These are phyloP conservation scores for Drosophila colorata DNA, from an alignment of 2,888 invertebrate species.

Conservation along the genomic window DNA sequence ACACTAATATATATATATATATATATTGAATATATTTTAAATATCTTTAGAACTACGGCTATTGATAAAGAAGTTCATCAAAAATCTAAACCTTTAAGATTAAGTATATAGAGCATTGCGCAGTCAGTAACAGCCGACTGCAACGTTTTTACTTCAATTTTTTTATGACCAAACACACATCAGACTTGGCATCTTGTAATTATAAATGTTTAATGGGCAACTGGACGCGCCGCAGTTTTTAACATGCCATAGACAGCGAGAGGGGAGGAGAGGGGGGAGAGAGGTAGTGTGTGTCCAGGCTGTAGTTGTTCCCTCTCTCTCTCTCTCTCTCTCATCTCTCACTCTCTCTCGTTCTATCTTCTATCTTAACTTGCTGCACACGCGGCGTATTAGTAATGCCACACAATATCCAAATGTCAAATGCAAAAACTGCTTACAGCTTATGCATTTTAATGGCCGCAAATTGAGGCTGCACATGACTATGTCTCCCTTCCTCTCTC, in stretches of 20 bases:
- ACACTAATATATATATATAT: no score
- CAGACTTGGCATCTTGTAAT: slow-evolving; percentile 68
- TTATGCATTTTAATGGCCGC: slow-evolving; percentile 77
- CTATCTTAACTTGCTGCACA: slow-evolving; percentile 14
- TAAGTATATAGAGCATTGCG: not conserved
- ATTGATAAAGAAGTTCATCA: no score
- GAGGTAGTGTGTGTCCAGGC: slow-evolving; percentile 14
- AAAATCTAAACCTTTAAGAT: no score
- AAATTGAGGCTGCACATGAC: slow-evolving; percentile 63
- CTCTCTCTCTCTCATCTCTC: not conserved
- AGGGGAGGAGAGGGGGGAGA: no score
- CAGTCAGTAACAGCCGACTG: not conserved
- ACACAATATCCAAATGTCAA: slow-evolving; percentile 55
- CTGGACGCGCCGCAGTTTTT: slow-evolving; percentile 21
- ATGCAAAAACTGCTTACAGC: slow-evolving; percentile 64
- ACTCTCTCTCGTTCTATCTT: not conserved
- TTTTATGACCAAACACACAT: slow-evolving; percentile 29
- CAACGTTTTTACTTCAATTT: not conserved
- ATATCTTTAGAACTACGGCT: no score
- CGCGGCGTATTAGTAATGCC: slow-evolving; percentile 69
- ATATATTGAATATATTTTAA: no score
- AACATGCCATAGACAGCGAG: not conserved
- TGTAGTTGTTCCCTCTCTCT: slow-evolving; percentile 3
- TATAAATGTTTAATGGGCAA: slow-evolving; percentile 82
- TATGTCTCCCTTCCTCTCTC: not conserved